phyloP scores from a whole-genome alignment of 2,113 vertebrate species.

The Rhinolophus sinicus region DNA sequence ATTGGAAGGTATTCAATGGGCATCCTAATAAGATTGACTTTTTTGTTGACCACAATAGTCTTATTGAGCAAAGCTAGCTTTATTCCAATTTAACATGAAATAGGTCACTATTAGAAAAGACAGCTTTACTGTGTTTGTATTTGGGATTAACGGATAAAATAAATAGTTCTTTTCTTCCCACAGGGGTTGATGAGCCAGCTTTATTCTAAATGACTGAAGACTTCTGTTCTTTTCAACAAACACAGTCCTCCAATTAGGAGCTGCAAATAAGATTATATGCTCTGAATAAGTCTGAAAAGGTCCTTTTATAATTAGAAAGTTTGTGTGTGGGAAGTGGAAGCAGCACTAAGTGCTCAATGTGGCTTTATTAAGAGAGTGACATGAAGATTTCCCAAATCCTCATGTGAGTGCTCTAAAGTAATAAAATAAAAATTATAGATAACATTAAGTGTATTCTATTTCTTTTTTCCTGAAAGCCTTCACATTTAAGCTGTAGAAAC shows the following conservation, averaged over 20 bases:
- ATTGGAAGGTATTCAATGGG: slow-evolving; percentile 73
- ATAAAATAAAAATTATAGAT: slow-evolving; percentile 77
- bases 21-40: slow-evolving; percentile 76
- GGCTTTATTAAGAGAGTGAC: slow-evolving; percentile 79
- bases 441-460: slow-evolving; percentile 33
- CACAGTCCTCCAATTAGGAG: slow-evolving; percentile 86
- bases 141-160: slow-evolving; percentile 86
- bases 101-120: slow-evolving; percentile 86
- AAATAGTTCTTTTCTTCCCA: slow-evolving; percentile 87
- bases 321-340: slow-evolving; percentile 82
- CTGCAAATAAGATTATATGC: slow-evolving; percentile 88
- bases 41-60: slow-evolving; percentile 79
- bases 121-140: slow-evolving; percentile 87
- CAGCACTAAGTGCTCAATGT: slow-evolving; percentile 76
- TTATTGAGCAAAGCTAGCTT: slow-evolving; percentile 81
- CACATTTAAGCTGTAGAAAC: slow-evolving; percentile 17
- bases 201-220: slow-evolving; percentile 85
- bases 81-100: slow-evolving; percentile 84
- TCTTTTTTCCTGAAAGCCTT: slow-evolving; percentile 30
- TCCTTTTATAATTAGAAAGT: slow-evolving; percentile 85
- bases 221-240: slow-evolving; percentile 88
- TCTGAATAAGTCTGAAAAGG: slow-evolving; percentile 85
- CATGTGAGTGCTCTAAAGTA: slow-evolving; percentile 69
- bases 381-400: slow-evolving; percentile 79
- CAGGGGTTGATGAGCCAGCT: slow-evolving; percentile 84